phyloP scores from a whole-genome alignment of 1,140 invertebrate species.

The Acyrthosiphon pisum region DNA sequence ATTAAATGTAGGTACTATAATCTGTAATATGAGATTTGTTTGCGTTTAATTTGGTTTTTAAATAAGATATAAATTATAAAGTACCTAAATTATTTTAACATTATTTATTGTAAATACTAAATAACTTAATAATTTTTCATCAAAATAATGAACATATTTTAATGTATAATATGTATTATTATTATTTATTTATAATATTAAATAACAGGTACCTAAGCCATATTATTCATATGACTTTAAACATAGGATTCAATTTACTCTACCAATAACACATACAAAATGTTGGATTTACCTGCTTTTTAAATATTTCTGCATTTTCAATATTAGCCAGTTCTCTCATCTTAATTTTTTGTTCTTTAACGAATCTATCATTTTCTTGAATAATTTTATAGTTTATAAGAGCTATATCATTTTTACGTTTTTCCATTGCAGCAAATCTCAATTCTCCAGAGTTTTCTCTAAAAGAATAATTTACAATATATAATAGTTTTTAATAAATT shows the following conservation, averaged over 20 bases:
- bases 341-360: constrained; percentile 37
- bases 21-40: no score
- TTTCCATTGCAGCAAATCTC: constrained; percentile 15
- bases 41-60: no score
- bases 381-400: constrained; percentile 36
- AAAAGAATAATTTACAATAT: not conserved
- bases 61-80: not conserved
- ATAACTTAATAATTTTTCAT: not conserved
- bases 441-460: constrained; percentile 42
- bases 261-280: not conserved
- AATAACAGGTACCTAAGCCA: no score
- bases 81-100: not conserved
- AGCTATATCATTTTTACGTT: constrained; percentile 23
- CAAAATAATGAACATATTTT: no score
- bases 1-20: no score
- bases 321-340: not conserved
- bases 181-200: no score
- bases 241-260: not conserved
- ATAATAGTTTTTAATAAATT: not conserved
- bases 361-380: not conserved
- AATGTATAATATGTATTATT: no score
- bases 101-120: not conserved
- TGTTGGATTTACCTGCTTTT: constrained; percentile 6
- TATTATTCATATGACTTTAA: not conserved
- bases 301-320: constrained; percentile 7